Evolutionary conservation across 2,888 invertebrate genomes (phyloP).

Genomic region (Rhogogaster chlorosoma): DNA sequence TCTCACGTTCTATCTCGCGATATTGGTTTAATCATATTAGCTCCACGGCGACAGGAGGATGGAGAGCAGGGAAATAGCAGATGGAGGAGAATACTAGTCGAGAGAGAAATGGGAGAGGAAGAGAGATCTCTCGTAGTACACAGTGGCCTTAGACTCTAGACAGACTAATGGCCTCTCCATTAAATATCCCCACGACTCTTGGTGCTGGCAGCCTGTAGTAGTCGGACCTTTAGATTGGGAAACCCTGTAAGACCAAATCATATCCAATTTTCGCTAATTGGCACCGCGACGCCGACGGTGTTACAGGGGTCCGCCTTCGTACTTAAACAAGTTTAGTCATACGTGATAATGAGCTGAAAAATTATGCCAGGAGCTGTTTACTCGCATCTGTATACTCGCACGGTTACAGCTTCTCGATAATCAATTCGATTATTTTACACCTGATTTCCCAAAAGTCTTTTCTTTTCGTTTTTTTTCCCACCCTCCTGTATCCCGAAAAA

Average conservation of each 20-base stretch:
- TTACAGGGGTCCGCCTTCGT: background rate
- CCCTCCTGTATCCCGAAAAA: background rate
- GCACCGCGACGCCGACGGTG: background rate
- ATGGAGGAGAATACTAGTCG: background rate
- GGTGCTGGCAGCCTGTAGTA: conserved; percentile 3
- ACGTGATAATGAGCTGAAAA: conserved; percentile 38
- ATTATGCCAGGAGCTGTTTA: background rate
- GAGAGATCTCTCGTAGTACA: conserved; percentile 8
- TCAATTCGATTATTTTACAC: background rate
- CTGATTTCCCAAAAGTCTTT: background rate
- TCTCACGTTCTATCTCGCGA: conserved; percentile 19
- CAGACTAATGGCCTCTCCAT: conserved; percentile 31
- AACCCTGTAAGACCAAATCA: conserved; percentile 36
- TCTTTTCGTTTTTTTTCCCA: background rate
- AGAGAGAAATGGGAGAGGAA: conserved; percentile 1
- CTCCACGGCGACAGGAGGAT: conserved; percentile 11
- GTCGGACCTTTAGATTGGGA: conserved; percentile 23
- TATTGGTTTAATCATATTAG: conserved; percentile 39
- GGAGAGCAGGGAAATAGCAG: background rate
- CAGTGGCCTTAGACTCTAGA: conserved; percentile 3
- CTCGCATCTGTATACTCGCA: background rate
- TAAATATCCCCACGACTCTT: conserved; percentile 33
- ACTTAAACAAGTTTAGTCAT: conserved; percentile 22
- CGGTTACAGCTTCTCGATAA: background rate
- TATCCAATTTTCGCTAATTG: conserved; percentile 42